Conservation (phyloP, 1,140 invertebrate genomes). For the Euura saliciscinereae region DNA sequence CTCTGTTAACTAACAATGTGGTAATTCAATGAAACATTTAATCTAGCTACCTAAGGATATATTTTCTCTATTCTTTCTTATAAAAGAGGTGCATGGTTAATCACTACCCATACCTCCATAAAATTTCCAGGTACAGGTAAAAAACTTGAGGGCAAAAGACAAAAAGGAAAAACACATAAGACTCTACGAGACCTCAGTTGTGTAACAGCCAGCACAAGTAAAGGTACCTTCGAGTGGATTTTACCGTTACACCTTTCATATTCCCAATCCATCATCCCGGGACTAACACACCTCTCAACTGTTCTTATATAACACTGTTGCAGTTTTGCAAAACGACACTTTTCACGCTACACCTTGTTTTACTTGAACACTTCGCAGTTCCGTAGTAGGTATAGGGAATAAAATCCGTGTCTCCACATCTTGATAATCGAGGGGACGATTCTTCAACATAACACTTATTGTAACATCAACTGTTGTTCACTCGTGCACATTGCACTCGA, state of each 20-base stretch:
- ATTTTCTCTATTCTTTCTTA: slow-evolving; percentile 19
- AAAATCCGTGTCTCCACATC: no score
- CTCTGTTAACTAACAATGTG: background rate
- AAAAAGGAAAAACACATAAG: slow-evolving; percentile 69
- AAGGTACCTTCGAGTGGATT: slow-evolving; percentile 65
- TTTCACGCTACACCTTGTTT: background rate
- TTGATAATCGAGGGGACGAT: no score
- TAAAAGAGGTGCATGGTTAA: slow-evolving; percentile 46
- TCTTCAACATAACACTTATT: no score
- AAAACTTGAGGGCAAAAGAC: slow-evolving; percentile 68
- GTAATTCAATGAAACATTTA: background rate
- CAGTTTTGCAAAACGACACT: slow-evolving; percentile 39
- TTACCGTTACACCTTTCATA: slow-evolving; percentile 32
- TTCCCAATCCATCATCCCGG: slow-evolving; percentile 26
- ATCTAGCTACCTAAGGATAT: slow-evolving; percentile 1
- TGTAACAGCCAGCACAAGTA: slow-evolving; percentile 68
- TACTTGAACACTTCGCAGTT: no score
- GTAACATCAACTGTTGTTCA: background rate
- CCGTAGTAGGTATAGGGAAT: no score
- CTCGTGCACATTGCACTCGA: background rate
- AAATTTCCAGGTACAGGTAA: slow-evolving; percentile 60
- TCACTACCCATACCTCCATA: slow-evolving; percentile 51
- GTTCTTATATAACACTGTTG: slow-evolving; percentile 38
- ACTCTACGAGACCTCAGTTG: slow-evolving; percentile 73
- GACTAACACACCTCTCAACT: slow-evolving; percentile 29